Base-by-base conservation (phyloP, 2,113 vertebrate species). In the Odontophorus gujanensis region DNA sequence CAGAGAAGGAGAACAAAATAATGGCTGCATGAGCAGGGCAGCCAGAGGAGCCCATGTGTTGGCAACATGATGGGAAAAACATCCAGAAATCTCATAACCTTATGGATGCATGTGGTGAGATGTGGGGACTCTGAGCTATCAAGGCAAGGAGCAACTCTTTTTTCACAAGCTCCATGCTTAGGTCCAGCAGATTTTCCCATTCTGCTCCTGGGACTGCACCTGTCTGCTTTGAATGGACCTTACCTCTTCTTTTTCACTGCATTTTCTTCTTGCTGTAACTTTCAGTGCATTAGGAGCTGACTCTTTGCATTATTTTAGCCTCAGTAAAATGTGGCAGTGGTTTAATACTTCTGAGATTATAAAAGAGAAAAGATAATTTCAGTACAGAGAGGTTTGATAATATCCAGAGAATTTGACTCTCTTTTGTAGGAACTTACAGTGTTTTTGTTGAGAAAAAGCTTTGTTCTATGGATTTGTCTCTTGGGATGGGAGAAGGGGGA, bases 1-100 rank as follows among this genome's bases (percentile, higher is more conserved):
- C 40, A 13, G 40, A 40, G 40, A 40, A 40, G 40, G 40, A 11
- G 4, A 47, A 3, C 42, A 9, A 3, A 47, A 3, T 71, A 7
- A 20, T 57, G 7, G 6, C 63, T 80, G 20, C 22, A 28, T 43
- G 47, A 68, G 24, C 50, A 58, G 21, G 24, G 13, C 9, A 3
- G 16, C 4, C 0, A 0, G 0, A 22, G 30, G 34, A 80, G 42
- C 42, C 77, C 45, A n/a, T 26, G 6, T 48, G 9, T 34, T 78
- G 32, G 51, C 28, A 51, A 63, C 69, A 50, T 34, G 16, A 15
- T 74, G 32, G 20, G 13, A 68, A 11, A 28, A 71, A 26, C 32
- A 40, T 62, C 28, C 22, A 57, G 43, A 71, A 72, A 43, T 71
- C 40, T 67, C 25, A 32, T 89, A 91, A 32, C 11, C 21, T 30